Conservation (phyloP, 2,113 vertebrate genomes). For the Falcunculus frontatus region DNA sequence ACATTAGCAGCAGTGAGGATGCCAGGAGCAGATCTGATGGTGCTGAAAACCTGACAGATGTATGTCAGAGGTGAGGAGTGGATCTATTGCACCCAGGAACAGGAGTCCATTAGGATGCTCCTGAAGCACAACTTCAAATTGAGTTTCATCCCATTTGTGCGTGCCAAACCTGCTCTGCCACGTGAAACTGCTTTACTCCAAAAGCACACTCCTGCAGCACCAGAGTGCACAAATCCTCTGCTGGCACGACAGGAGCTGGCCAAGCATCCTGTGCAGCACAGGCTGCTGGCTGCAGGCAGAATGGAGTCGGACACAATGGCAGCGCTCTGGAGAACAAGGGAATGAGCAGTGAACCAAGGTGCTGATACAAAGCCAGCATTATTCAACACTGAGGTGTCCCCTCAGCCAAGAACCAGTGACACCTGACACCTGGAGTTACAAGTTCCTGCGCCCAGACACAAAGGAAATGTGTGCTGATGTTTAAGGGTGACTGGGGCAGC, state of each 20-base stretch:
- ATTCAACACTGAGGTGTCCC: neutral
- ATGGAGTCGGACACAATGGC: accelerated
- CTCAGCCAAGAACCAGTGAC: neutral
- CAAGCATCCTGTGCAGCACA: neutral
- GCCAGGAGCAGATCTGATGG: neutral
- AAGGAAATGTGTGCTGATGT: neutral
- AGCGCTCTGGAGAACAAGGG: neutral
- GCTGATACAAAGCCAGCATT: neutral
- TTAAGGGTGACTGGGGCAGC: neutral
- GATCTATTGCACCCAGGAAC: neutral
- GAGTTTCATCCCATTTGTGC: neutral
- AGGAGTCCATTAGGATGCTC: neutral
- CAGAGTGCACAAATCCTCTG: neutral
- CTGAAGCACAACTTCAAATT: neutral
- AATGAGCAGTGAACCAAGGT: neutral
- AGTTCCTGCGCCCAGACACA: neutral
- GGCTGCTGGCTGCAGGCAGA: neutral
- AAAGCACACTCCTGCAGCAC: neutral
- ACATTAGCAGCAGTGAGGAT: neutral
- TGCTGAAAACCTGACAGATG: neutral
- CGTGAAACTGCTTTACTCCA: accelerated
- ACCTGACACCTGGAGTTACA: neutral
- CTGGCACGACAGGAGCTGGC: neutral
- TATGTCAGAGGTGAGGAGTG: neutral
- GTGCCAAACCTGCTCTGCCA: neutral